Evolutionary conservation across 2,888 invertebrate genomes (phyloP), one percentile per base, ranked within the genome.

Genomic region (Hyposoter didymator): DNA sequence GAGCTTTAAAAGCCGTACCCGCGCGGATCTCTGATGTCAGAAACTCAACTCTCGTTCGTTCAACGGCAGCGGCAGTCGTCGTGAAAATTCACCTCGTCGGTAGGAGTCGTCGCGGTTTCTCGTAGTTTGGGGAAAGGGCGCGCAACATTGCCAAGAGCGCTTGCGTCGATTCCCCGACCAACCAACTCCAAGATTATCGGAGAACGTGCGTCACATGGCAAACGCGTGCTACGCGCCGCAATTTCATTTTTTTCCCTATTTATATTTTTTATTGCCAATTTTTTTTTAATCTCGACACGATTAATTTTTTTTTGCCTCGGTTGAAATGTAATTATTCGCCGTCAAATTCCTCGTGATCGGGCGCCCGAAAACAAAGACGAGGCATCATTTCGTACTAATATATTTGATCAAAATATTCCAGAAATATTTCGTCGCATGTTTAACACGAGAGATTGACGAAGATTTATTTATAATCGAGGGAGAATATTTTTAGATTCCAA

Each of bases 161-260:
- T 87, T 87, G 87, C 87, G 87, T 87, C 78, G 76, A 59, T 64
- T 28, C 70, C 69, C 52, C 64, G 84, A 80, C 87, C 86, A 86
- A 87, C 83, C 84, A 80, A 83, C 80, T 70, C 47, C 75, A 35
- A 62, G 78, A 78, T 69, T 67, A 82, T 59, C 47, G 74, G 19
- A 14, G 73, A 47, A 69, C 64, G 66, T 82, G 82, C 85, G 85
- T 82, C 85, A 85, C 76, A 69, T 32, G 55, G 49, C 73, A 22
- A 70, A 78, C 79, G 79, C 70, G 72, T 39, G 67, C 43, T 78
- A 45, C 78, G 69, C 78, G 49, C 67, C 47, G 66, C 52, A 45
- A 73, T 19, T 8, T 52, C 17, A 45, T 14, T 70, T 19, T 43
- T 28, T 35, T n/a, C 17, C 22, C 1, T 32, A 32, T 69, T 47